Evolutionary conservation across 2,797 vertebrate species (phyloP).

Genomic region (Crocodylus rhombifer): DNA sequence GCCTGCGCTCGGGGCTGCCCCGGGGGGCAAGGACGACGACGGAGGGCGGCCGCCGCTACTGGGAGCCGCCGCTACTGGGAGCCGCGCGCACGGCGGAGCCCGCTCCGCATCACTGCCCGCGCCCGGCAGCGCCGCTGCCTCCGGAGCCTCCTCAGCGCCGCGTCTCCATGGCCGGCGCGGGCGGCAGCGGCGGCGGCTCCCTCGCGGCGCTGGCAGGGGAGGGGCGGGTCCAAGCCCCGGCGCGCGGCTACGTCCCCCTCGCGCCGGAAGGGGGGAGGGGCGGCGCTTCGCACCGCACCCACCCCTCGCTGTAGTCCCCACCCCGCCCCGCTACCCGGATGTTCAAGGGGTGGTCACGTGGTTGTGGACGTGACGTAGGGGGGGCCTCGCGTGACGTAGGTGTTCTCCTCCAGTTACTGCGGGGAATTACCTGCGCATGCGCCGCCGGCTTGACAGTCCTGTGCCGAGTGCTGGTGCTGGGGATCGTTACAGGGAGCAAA

Average conservation of each 20-base stretch:
- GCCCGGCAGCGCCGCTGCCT: not conserved
- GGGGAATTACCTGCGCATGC: too few relatives aligned
- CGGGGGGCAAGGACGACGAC: too few relatives aligned
- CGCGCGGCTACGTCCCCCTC: not conserved
- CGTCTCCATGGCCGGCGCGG: conserved; percentile 5
- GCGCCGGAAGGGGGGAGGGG: not conserved
- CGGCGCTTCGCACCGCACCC: not conserved
- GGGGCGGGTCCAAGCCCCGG: not conserved
- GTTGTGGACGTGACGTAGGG: not conserved
- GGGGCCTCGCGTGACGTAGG: not conserved
- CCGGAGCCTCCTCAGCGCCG: not conserved
- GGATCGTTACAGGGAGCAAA: too few relatives aligned
- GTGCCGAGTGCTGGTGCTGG: too few relatives aligned
- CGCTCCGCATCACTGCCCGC: not conserved
- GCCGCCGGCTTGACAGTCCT: too few relatives aligned
- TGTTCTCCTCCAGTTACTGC: too few relatives aligned
- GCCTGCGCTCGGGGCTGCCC: not conserved
- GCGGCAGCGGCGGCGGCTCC: conserved; percentile 19
- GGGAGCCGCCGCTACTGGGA: not conserved
- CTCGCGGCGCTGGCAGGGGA: conserved; percentile 49
- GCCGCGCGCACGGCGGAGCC: not conserved
- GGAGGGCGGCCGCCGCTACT: not conserved
- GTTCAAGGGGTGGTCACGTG: not conserved
- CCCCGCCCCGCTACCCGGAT: not conserved
- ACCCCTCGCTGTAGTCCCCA: not conserved